phyloP scores from a whole-genome alignment of 2,797 vertebrate species.

The Tinamus major region DNA sequence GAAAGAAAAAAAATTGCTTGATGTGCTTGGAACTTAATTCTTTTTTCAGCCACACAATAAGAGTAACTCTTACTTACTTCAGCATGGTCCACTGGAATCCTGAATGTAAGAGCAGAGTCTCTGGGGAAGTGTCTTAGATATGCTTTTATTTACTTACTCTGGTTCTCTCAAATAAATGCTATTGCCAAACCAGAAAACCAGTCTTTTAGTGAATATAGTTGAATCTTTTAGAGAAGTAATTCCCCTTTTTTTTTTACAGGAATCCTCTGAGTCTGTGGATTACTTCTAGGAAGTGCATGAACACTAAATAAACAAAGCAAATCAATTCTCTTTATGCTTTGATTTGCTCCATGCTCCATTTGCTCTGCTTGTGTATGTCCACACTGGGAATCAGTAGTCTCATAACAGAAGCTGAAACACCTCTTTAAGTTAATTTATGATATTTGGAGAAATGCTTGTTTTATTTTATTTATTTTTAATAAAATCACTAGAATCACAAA shows the following conservation, averaged over 20 bases:
- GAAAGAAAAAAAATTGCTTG: background rate
- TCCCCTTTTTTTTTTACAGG: background rate
- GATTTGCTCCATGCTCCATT: background rate
- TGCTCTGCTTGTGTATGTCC: background rate
- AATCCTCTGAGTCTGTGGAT: background rate
- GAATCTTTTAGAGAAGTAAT: background rate
- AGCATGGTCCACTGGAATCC: background rate
- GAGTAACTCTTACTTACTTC: background rate
- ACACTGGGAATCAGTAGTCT: background rate
- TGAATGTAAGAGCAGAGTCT: background rate
- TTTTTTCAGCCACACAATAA: background rate
- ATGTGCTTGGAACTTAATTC: background rate
- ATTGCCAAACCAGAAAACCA: background rate
- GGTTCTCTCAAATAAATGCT: background rate
- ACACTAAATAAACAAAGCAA: background rate
- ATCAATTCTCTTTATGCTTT: background rate
- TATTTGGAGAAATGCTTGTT: too few species aligned
- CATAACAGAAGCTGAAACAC: background rate
- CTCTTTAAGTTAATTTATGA: background rate
- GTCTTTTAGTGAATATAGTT: background rate
- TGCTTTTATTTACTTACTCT: background rate
- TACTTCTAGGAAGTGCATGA: background rate
- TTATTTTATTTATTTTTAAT: background rate
- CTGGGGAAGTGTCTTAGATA: background rate
- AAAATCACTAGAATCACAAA: background rate